phyloP scores from a whole-genome alignment of 2,888 invertebrate genomes.

The Epirrhoe alternata region DNA sequence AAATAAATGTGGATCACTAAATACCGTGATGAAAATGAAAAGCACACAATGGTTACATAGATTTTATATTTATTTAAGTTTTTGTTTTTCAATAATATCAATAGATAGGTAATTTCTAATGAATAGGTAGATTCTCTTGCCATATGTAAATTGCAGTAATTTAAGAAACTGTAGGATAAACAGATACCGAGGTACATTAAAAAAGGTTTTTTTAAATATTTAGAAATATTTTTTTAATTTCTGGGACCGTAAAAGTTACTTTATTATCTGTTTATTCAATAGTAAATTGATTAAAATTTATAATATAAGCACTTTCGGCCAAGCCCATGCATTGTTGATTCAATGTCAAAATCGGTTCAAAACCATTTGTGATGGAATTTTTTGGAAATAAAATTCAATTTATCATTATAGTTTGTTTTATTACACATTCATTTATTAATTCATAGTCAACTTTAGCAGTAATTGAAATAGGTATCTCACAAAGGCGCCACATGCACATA shows the following conservation, averaged over 20 bases:
- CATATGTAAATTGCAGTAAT: constrained; percentile 43
- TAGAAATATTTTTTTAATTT: background rate
- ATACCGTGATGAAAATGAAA: background rate
- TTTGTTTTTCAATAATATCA: constrained; percentile 23
- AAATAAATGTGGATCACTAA: background rate
- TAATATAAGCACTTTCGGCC: constrained; percentile 49
- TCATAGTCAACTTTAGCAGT: background rate
- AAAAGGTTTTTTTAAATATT: background rate
- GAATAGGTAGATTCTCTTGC: constrained; percentile 41
- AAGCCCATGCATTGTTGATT: constrained; percentile 47
- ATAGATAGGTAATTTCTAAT: constrained; percentile 40
- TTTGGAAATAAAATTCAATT: constrained; percentile 47
- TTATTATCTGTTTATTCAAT: constrained; percentile 25
- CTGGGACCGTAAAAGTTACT: background rate
- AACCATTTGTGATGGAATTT: constrained; percentile 48
- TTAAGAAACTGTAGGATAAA: constrained; percentile 28
- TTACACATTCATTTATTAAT: background rate
- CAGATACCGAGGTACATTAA: background rate
- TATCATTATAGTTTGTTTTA: constrained; percentile 35
- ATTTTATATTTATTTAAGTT: constrained; percentile 24
- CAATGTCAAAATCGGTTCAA: constrained; percentile 46
- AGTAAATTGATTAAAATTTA: constrained; percentile 25
- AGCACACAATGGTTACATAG: background rate
- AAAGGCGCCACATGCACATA: no score
- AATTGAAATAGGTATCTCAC: no score